These are phyloP conservation scores for Linurgus olivaceus DNA, from an alignment of 2,797 vertebrate genomes.

Conservation along the genomic window DNA sequence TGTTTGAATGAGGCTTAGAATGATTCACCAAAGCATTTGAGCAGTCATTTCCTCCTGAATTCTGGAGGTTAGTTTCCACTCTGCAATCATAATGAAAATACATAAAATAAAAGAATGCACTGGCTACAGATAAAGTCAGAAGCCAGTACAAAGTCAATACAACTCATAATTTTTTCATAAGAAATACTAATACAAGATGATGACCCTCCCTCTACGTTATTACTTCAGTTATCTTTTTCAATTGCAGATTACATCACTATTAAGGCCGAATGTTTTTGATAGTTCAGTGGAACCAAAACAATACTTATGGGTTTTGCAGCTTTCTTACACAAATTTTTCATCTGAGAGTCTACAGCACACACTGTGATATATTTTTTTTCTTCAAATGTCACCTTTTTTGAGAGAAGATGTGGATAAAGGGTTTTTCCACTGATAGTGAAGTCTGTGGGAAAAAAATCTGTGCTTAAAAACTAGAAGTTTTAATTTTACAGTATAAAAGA, in stretches of 20 bases:
- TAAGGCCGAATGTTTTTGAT: neutral
- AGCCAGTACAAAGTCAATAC: neutral
- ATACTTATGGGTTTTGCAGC: neutral
- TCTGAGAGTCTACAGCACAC: neutral
- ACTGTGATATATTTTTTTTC: neutral
- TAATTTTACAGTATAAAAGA: neutral
- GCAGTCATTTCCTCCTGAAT: neutral
- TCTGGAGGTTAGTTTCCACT: neutral
- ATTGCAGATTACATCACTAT: neutral
- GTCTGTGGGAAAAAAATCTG: neutral
- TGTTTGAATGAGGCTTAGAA: neutral
- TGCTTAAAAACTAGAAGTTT: neutral
- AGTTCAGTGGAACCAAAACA: neutral
- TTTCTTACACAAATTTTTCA: neutral
- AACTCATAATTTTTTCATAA: neutral
- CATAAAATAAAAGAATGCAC: neutral
- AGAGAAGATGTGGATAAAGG: neutral
- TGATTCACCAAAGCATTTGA: conserved; percentile 16
- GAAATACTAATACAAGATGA: neutral
- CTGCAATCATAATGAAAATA: neutral
- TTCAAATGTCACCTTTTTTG: neutral
- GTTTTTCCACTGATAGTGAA: neutral
- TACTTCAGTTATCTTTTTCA: neutral
- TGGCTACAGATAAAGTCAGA: neutral
- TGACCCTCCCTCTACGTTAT: neutral